Evolutionary conservation across 2,888 invertebrate genomes (phyloP).

Genomic region (Crematogaster levior): DNA sequence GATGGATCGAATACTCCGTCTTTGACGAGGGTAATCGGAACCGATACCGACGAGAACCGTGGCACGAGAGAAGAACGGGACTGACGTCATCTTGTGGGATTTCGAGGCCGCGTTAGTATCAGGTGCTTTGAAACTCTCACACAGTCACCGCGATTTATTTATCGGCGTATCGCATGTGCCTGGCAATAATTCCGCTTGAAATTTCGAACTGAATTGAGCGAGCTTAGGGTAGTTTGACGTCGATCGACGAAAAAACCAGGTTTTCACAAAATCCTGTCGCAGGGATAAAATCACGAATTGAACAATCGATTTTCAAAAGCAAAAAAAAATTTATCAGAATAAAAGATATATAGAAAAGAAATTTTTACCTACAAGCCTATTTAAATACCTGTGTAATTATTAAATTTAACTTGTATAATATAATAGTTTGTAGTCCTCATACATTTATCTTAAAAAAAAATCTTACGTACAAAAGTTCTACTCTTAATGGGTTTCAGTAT

Average conservation of each 20-base stretch:
- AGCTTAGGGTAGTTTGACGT: not conserved
- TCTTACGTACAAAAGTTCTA: not conserved
- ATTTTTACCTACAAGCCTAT: too few relatives aligned
- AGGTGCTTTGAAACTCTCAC: slow-evolving; percentile 29
- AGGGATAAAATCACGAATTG: not conserved
- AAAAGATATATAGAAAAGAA: not conserved
- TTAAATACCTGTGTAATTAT: not conserved
- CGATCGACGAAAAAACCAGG: not conserved
- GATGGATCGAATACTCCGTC: slow-evolving; percentile 15
- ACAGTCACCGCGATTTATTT: slow-evolving; percentile 27
- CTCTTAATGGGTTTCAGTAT: not conserved
- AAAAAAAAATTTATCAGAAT: not conserved
- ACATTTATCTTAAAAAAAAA: not conserved
- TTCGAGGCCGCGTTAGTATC: slow-evolving; percentile 26
- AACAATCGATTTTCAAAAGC: not conserved
- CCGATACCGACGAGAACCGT: slow-evolving; percentile 37
- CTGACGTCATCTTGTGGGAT: slow-evolving; percentile 35
- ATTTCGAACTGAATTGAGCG: slow-evolving; percentile 12
- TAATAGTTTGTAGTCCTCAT: not conserved
- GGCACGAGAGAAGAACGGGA: not conserved
- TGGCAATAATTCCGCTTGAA: slow-evolving; percentile 21
- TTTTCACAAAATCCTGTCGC: not conserved
- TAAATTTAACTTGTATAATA: not conserved
- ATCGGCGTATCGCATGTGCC: slow-evolving; percentile 21
- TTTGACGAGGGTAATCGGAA: slow-evolving; percentile 69